Base-by-base conservation (phyloP, 2,797 vertebrate genomes). In the Siniperca obscura region DNA sequence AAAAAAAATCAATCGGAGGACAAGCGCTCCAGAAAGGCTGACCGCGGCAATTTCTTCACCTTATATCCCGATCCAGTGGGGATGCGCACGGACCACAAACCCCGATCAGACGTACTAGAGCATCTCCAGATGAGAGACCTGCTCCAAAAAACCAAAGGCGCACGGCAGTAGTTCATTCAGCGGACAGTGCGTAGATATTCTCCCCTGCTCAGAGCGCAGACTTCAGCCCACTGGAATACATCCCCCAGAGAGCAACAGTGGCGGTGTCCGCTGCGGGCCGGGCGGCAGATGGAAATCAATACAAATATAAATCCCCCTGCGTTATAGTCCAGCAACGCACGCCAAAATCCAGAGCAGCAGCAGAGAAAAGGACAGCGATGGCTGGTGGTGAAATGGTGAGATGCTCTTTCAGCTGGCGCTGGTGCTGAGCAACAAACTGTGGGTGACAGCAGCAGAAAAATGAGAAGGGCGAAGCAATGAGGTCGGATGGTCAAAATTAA, bases 61-160 rank as follows among this genome's bases (percentile, higher is more conserved):
- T 82, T 94, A 93, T 89, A 95, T 94, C 93, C 94, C 77, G 90
- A 84, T 90, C 92, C 92, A 76, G 89, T 10, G 64, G 60, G 52
- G 60, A 59, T 57, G 64, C 76, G 80, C 79, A 55, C 70, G 82
- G 81, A 88, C 70, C 81, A 81, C 76, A 71, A 80, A 78, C 64
- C 80, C 83, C 72, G 83, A 90, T 86, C 81, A 93, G 74, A 44
- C 71, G 57, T 64, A 25, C 69, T 21, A 68, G 88, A 92, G 87
- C 94, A 95, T 95, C 94, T 91, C 91, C 89, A 81, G 80, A 70
- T 44, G 61, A 87, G 75, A 84, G 87, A 91, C 82, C 89, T 82
- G 90, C 88, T 91, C 87, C 93, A 84, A 65, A 79, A 27, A 85
- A 73, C 55, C 78, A 69, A 82, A 82, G 76, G 80, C 88, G 93